A percentile compares a stretch with the other conserved stretches of the same genome.
These are phyloP conservation scores for Stomatorhinus ivindoensis DNA, from an alignment of 2,113 vertebrate genomes.

Conservation along the genomic window DNA sequence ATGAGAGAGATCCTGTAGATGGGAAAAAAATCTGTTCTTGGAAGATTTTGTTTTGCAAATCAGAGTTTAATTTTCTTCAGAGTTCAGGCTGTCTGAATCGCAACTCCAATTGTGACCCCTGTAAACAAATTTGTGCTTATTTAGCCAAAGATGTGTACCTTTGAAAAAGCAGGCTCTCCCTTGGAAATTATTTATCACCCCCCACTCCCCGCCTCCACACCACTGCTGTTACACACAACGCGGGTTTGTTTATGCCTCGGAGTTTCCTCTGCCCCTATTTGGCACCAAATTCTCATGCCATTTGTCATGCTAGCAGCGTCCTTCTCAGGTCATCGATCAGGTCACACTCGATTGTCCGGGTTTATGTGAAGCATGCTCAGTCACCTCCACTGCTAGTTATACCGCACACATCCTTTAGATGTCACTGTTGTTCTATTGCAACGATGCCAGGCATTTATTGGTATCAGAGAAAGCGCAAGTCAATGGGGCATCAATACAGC, in stretches of 20 bases:
- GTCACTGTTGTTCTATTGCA: background rate
- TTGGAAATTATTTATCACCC: background rate
- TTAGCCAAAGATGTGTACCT: background rate
- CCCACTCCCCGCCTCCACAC: background rate
- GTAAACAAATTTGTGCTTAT: background rate
- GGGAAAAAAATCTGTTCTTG: background rate
- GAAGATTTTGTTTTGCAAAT: background rate
- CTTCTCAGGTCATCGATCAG: constrained; percentile 4
- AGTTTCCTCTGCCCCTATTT: background rate
- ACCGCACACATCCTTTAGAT: background rate
- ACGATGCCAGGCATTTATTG: background rate
- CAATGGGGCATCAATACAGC: background rate
- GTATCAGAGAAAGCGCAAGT: background rate
- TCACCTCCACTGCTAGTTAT: background rate
- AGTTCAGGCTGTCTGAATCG: background rate
- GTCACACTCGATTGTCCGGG: background rate
- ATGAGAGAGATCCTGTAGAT: background rate
- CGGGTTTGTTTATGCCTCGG: background rate
- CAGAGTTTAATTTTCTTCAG: background rate
- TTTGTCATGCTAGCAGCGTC: background rate
- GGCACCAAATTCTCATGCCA: background rate
- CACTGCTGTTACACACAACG: background rate
- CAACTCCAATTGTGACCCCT: background rate
- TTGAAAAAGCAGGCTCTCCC: background rate
- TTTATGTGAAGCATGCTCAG: background rate